phyloP scores from a whole-genome alignment of 2,888 invertebrate genomes.

The Drosophila mayaguana region DNA sequence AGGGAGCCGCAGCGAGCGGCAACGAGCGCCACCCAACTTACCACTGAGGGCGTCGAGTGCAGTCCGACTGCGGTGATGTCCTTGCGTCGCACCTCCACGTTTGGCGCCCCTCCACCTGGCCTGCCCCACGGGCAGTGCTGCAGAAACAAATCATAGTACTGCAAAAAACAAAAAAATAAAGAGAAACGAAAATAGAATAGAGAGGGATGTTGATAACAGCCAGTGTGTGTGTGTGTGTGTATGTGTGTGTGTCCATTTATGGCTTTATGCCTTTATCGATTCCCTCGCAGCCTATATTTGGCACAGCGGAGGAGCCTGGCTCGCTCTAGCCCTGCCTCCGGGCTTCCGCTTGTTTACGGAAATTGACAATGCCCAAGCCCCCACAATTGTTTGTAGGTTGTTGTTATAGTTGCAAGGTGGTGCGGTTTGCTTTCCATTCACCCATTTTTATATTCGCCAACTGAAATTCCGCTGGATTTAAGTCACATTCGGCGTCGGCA shows the following conservation, averaged over 20 bases:
- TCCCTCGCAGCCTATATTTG: constrained; percentile 57
- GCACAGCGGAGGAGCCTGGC: constrained; percentile 13
- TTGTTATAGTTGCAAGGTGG: constrained; percentile 82
- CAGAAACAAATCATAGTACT: constrained; percentile 88
- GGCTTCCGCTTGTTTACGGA: constrained; percentile 39
- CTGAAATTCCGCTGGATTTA: constrained; percentile 25
- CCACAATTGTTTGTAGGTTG: constrained; percentile 78
- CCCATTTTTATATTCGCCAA: constrained; percentile 42
- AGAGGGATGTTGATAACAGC: constrained; percentile 6
- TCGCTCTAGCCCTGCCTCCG: constrained; percentile 30
- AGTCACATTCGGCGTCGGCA: constrained; percentile 19
- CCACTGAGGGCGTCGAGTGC: constrained; percentile 87
- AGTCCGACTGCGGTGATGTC: constrained; percentile 89
- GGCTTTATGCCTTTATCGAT: constrained; percentile 55
- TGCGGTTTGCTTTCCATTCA: constrained; percentile 57
- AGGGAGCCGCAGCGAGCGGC: not conserved
- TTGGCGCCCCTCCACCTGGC: constrained; percentile 91
- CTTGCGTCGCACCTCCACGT: constrained; percentile 88
- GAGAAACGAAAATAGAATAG: not conserved
- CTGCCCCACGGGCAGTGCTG: constrained; percentile 92
- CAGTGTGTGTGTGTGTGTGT: not conserved
- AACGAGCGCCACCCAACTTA: constrained; percentile 75
- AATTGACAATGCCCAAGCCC: constrained; percentile 38
- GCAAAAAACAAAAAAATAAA: constrained; percentile 3
- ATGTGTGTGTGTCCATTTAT: constrained; percentile 16